Evolutionary conservation across 2,797 vertebrate species (phyloP).

Genomic region (Remorina albescens): DNA sequence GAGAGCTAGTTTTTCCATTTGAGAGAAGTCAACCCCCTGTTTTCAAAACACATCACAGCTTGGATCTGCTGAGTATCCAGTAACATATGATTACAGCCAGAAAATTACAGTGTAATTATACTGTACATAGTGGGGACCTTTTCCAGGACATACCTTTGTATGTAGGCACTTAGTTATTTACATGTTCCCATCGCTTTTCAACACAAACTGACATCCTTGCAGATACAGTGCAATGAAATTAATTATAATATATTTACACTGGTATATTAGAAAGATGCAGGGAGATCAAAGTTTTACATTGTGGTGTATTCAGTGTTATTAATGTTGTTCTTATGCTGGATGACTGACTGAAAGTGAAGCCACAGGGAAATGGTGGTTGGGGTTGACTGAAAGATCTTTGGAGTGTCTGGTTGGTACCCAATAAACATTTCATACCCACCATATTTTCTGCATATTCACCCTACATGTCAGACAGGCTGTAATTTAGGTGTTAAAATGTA

Average conservation of each 20-base stretch:
- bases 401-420: neutral
- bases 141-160: constrained; percentile 7
- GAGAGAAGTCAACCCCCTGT: constrained; percentile 1
- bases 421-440: neutral
- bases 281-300: too few species aligned
- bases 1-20: constrained; percentile 32
- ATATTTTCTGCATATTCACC: constrained; percentile 2
- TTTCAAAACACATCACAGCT: constrained; percentile 19
- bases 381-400: too few species aligned
- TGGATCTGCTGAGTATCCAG: constrained; percentile 8
- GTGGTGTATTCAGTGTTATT: too few species aligned
- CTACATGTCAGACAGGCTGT: too few species aligned
- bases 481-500: neutral
- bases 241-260: neutral
- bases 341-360: neutral
- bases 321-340: too few species aligned
- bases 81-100: constrained; percentile 29
- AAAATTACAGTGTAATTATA: constrained; percentile 47
- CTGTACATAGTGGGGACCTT: neutral
- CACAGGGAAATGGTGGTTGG: neutral
- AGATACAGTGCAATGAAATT: neutral
- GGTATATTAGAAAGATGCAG: neutral
- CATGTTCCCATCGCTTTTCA: too few species aligned
- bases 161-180: too few species aligned
- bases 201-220: too few species aligned